Evolutionary conservation across 2,113 vertebrate species (phyloP).

Genomic region (Lanius collurio): DNA sequence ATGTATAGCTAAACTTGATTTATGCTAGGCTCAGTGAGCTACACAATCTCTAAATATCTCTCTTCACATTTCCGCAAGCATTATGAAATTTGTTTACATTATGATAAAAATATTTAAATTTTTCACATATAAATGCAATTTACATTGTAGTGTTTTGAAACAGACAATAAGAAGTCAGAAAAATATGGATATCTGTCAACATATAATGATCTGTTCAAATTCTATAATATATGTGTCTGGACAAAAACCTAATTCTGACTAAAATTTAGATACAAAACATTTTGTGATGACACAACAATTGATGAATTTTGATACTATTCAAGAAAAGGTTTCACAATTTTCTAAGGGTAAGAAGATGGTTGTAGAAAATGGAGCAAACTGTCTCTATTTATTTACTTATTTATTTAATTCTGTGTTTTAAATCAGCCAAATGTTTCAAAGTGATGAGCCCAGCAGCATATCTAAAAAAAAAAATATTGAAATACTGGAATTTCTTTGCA

Average conservation of each 20-base stretch:
- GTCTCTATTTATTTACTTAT: background rate
- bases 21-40: background rate
- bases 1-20: background rate
- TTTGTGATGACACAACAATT: background rate
- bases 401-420: background rate
- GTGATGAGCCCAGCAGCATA: background rate
- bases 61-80: background rate
- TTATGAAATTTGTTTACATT: background rate
- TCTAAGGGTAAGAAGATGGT: background rate
- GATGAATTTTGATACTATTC: background rate
- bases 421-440: background rate
- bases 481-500: background rate
- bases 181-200: background rate
- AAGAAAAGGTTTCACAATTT: background rate
- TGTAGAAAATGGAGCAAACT: background rate
- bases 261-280: background rate
- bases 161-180: background rate
- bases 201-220: background rate
- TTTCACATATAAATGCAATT: background rate
- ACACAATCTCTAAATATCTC: background rate
- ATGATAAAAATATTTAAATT: background rate
- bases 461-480: background rate
- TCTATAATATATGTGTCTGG: fast-evolving
- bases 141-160: background rate
- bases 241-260: background rate